Conservation (phyloP, 2,888 invertebrate genomes). For the Polyommatus icarus region DNA sequence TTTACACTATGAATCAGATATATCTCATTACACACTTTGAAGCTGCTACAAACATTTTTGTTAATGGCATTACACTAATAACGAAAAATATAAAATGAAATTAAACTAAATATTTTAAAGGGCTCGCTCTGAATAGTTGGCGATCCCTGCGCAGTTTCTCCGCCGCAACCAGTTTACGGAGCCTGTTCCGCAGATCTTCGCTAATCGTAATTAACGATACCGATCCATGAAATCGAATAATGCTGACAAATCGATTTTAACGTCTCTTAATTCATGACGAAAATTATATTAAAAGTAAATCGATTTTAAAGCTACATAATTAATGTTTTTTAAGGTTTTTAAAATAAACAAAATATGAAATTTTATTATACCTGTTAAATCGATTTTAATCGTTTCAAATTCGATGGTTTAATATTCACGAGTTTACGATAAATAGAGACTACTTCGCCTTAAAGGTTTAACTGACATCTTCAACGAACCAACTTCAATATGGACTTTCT, state of each 20-base stretch:
- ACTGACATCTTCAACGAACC: conserved; percentile 63
- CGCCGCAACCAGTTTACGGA: conserved; percentile 63
- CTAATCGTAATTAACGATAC: conserved; percentile 72
- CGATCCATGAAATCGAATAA: conserved; percentile 70
- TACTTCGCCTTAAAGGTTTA: conserved; percentile 62
- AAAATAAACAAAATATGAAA: no score
- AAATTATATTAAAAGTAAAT: conserved; percentile 41
- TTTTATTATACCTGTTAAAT: neutral
- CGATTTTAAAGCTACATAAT: neutral
- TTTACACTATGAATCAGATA: no score
- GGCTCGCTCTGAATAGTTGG: conserved; percentile 63
- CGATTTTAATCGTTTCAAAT: neutral
- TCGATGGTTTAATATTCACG: conserved; percentile 49
- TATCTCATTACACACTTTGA: no score
- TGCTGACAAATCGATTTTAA: conserved; percentile 62
- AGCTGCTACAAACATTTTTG: no score
- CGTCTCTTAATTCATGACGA: conserved; percentile 35
- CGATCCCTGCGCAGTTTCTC: conserved; percentile 66
- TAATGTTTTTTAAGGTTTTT: neutral
- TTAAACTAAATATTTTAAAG: neutral
- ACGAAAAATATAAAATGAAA: no score
- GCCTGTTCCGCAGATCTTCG: conserved; percentile 60
- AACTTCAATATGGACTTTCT: conserved; percentile 57
- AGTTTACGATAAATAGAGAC: neutral
- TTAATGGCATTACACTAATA: no score